Conservation (phyloP, 2,888 invertebrate species). For the Aromia moschata region DNA sequence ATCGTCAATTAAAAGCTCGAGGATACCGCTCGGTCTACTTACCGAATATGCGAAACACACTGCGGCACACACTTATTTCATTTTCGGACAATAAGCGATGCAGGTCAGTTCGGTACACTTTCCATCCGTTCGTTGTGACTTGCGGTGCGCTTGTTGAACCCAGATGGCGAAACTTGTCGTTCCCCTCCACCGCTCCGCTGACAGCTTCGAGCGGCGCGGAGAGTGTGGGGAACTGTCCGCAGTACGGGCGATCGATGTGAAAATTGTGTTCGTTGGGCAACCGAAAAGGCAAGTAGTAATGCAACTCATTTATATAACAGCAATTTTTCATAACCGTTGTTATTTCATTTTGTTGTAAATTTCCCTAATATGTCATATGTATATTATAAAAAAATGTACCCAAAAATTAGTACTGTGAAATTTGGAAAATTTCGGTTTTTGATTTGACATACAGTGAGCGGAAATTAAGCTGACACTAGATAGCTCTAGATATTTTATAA, state of each 20-base stretch:
- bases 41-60: conserved; percentile 23
- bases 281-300: no score
- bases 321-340: no score
- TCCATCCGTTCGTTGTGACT: conserved; percentile 38
- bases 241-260: conserved; percentile 17
- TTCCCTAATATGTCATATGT: no score
- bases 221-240: conserved; percentile 16
- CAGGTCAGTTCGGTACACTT: conserved; percentile 46
- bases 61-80: conserved; percentile 37
- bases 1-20: conserved; percentile 26
- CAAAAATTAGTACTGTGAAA: no score
- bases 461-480: no score
- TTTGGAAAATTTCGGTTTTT: no score
- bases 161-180: conserved; percentile 54
- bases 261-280: not conserved
- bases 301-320: no score
- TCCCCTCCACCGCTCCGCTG: conserved; percentile 34
- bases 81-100: conserved; percentile 41
- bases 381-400: no score
- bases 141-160: conserved; percentile 43
- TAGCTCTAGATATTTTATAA: no score
- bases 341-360: no score
- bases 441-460: no score
- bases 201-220: conserved; percentile 33
- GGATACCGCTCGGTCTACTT: conserved; percentile 22